These are phyloP conservation scores for Apodemia hepburni DNA, from an alignment of 2,888 invertebrate species.

Conservation along the genomic window DNA sequence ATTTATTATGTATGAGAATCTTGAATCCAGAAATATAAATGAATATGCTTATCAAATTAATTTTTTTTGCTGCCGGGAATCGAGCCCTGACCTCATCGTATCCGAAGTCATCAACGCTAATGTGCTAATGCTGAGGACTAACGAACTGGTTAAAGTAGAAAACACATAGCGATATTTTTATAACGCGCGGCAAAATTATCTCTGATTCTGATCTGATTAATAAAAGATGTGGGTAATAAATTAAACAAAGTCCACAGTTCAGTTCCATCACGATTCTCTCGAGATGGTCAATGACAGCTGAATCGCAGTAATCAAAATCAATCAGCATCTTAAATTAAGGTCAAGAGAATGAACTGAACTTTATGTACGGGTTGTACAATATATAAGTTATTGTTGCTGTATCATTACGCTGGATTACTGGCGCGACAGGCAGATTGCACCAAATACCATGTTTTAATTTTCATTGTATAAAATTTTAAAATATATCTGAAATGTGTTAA, in stretches of 20 bases:
- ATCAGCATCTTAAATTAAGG: conserved; percentile 15
- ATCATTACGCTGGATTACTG: background rate
- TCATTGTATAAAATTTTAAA: no score
- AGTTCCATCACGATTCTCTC: conserved; percentile 12
- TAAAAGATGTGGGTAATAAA: background rate
- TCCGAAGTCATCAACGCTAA: no score
- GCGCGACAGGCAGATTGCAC: background rate
- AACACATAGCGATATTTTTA: background rate
- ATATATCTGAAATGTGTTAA: no score
- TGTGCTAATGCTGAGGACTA: no score
- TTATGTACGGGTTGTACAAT: background rate
- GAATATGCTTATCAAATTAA: no score
- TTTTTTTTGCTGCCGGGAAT: no score
- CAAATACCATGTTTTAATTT: background rate
- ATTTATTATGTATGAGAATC: no score
- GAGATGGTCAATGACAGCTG: conserved; percentile 9
- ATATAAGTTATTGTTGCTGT: background rate
- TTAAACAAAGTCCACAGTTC: conserved; percentile 6
- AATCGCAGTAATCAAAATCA: conserved; percentile 13
- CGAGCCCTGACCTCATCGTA: no score
- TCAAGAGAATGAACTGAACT: conserved; percentile 7
- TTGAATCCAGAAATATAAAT: no score
- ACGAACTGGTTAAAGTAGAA: no score
- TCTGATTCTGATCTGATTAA: background rate
- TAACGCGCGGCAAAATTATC: background rate